Evolutionary conservation across 2,113 vertebrate genomes (phyloP), one percentile per base, ranked within the genome.

Genomic region (Vimba vimba): DNA sequence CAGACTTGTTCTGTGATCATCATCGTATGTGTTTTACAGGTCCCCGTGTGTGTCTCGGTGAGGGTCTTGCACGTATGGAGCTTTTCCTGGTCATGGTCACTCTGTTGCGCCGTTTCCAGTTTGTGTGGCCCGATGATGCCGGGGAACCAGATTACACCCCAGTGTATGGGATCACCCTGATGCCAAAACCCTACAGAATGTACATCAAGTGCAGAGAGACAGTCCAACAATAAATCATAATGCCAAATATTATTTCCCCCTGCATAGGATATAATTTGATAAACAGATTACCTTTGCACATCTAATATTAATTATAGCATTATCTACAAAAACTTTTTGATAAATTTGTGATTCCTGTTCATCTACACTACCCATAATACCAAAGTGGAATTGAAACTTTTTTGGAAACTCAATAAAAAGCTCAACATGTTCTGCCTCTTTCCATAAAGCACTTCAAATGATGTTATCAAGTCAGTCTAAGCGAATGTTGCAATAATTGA

Each of bases 111-210:
- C 74, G 87, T 21, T 85, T 88, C 86, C 66, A 88, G 80, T 90
- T 91, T 36, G 17, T 89, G 30, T 92, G 87, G 88, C 89, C 88
- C 57, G 75, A 89, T 25, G 81, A 91, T 36, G 86, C 85, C 1
- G 84, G 82, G 27, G 68, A 86, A 50, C 90, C 87, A 47, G 89
- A 91, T 76, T 87, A 89, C 45, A 88, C 85, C 7, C 87, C 74
- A 0, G 45, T 90, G 1, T 89, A 86, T 60, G 88, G 87, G 6
- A 0, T 91, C 57, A 88, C 88, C 21, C 25, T 84, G 3, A 33
- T 62, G 2, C 90, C 85, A 15, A 83, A 79, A 89, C 85, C 27
- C 9, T 93, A 92, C 50, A 90, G 87, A 86, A 87, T 86, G 47
- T 13, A 33, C 7, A 82, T 93, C 55, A 89, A 69, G 6, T 69